Percentiles rank a stretch among this genome's conserved stretches.
These are phyloP conservation scores for Apamea epomidion DNA, from an alignment of 2,888 invertebrate species.

Conservation along the genomic window DNA sequence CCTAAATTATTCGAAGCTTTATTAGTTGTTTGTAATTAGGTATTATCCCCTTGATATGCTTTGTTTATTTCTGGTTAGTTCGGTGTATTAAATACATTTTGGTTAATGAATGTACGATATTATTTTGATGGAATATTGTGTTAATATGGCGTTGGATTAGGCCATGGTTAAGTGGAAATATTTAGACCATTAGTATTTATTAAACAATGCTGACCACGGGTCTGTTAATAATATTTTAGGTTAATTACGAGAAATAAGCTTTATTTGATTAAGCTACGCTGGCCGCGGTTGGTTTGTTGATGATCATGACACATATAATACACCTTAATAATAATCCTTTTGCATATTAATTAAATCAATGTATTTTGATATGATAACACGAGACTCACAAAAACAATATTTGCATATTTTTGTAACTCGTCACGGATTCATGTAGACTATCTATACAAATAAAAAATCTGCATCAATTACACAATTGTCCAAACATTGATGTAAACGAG, in stretches of 20 bases:
- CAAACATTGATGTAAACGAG: slow-evolving; percentile 35
- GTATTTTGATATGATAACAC: not conserved
- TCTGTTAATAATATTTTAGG: slow-evolving; percentile 1
- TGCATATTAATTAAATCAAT: not conserved
- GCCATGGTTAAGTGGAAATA: not conserved
- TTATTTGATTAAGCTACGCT: not conserved
- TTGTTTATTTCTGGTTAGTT: slow-evolving; percentile 20
- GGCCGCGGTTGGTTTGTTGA: not conserved
- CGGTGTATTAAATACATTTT: slow-evolving; percentile 27
- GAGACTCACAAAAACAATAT: slow-evolving; percentile 14
- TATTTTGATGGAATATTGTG: slow-evolving; percentile 42
- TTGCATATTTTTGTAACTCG: not conserved
- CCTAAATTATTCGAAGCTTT: slow-evolving; percentile 50
- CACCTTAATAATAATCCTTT: not conserved
- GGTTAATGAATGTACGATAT: slow-evolving; percentile 27
- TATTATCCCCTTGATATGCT: slow-evolving; percentile 19
- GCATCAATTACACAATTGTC: slow-evolving; percentile 20
- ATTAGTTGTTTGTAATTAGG: slow-evolving; percentile 30
- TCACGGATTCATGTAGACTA: slow-evolving; percentile 8
- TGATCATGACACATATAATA: not conserved
- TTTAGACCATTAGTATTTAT: slow-evolving; percentile 4
- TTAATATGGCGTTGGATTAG: slow-evolving; percentile 3
- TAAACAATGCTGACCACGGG: not conserved
- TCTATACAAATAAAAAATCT: slow-evolving; percentile 24
- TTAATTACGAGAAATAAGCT: not conserved